Percentiles rank a stretch among this genome's conserved stretches.
phyloP scores from a whole-genome alignment of 2,113 vertebrate genomes.

The Herpetotheres cachinnans region DNA sequence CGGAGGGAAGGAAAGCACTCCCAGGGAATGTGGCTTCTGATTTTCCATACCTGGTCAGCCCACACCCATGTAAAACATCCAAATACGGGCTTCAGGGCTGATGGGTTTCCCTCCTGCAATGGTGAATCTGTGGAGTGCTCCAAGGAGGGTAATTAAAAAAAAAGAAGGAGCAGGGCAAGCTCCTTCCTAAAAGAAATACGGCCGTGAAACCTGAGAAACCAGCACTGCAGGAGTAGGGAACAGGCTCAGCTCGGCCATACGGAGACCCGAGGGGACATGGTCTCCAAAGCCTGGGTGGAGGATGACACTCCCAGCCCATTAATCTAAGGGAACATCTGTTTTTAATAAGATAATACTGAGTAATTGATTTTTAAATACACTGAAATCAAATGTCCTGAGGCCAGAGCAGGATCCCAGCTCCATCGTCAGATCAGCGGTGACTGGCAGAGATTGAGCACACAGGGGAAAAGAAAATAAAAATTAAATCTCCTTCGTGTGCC shows the following conservation, averaged over 20 bases:
- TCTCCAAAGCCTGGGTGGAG: not conserved
- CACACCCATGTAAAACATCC: rapidly evolving
- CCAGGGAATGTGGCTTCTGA: not conserved
- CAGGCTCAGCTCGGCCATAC: not conserved
- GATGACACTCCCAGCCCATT: not conserved
- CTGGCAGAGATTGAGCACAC: not conserved
- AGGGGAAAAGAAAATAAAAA: conserved; percentile 3
- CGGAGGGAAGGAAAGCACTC: not conserved
- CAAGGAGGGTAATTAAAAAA: too few species aligned
- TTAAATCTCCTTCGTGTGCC: not conserved
- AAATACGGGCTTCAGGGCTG: rapidly evolving
- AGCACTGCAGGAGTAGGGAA: not conserved
- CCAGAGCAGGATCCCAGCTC: conserved; percentile 1
- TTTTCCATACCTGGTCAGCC: not conserved
- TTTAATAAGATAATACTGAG: not conserved
- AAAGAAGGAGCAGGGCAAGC: not conserved
- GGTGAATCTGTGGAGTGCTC: not conserved
- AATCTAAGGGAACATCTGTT: not conserved
- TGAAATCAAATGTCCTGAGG: conserved; percentile 10
- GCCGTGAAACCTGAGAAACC: not conserved
- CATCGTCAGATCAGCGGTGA: rapidly evolving
- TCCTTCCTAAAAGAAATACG: not conserved
- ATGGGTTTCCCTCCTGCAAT: not conserved
- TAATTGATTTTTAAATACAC: conserved; percentile 62
- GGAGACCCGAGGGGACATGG: rapidly evolving